phyloP scores from a whole-genome alignment of 1,140 invertebrate species.

The Drosophila elegans region DNA sequence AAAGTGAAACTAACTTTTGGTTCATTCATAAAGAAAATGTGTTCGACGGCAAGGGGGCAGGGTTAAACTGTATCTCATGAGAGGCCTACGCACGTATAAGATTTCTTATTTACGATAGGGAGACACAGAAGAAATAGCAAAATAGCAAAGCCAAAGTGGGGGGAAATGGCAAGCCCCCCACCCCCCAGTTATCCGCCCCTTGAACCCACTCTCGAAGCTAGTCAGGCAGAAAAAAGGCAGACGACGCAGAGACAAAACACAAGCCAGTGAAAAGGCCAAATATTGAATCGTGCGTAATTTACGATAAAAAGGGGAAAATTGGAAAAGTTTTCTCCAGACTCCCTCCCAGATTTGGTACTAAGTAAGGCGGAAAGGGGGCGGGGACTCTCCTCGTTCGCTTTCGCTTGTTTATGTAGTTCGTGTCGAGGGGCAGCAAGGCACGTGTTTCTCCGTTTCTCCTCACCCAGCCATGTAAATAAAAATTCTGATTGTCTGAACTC shows the following conservation, averaged over 20 bases:
- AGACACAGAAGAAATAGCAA: conserved; percentile 77
- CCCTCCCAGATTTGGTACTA: conserved; percentile 18
- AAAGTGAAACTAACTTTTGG: conserved; percentile 74
- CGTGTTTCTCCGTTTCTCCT: conserved; percentile 38
- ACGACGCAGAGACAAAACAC: conserved; percentile 62
- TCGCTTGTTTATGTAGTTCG: conserved; percentile 79
- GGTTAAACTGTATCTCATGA: conserved; percentile 20
- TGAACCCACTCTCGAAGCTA: conserved; percentile 36
- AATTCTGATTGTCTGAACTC: conserved; percentile 77
- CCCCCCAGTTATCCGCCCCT: conserved; percentile 1
- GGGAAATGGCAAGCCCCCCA: conserved; percentile 29
- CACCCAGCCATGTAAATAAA: conserved; percentile 63
- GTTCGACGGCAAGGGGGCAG: conserved; percentile 7
- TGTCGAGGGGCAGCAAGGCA: conserved; percentile 54
- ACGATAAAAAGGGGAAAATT: conserved; percentile 84
- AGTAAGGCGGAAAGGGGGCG: conserved; percentile 7
- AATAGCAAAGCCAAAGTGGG: conserved; percentile 64
- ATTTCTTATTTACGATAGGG: conserved; percentile 84
- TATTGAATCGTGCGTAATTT: conserved; percentile 84
- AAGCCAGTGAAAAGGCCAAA: conserved; percentile 80
- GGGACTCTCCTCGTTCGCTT: conserved; percentile 40
- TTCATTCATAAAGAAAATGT: conserved; percentile 68
- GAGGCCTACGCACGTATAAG: conserved; percentile 76
- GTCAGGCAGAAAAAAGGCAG: conserved; percentile 80
- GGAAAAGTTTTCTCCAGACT: conserved; percentile 72